Percentiles rank a stretch among this genome's conserved stretches.
phyloP scores from a whole-genome alignment of 2,113 vertebrate species.

The Ciconia boyciana region DNA sequence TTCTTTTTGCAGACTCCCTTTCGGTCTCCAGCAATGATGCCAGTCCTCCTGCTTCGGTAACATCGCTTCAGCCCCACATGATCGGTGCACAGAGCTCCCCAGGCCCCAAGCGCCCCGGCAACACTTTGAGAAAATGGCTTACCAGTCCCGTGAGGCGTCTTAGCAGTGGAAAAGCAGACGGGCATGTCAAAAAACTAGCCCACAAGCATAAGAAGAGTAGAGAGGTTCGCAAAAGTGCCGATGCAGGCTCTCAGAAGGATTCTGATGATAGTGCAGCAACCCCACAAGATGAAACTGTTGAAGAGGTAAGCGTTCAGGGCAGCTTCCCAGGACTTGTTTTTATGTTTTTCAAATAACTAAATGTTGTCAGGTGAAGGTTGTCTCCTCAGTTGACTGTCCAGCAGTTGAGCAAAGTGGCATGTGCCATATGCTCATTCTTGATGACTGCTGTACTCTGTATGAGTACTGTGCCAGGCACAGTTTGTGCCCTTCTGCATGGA shows the following conservation, averaged over 20 bases:
- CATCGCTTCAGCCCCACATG: slow-evolving; percentile 91
- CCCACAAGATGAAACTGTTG: slow-evolving; percentile 93
- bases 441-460: neutral
- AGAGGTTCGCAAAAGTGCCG: slow-evolving; percentile 91
- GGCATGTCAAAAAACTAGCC: slow-evolving; percentile 94
- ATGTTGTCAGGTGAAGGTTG: neutral
- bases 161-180: slow-evolving; percentile 95
- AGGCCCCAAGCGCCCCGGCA: slow-evolving; percentile 95
- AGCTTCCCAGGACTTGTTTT: fast-evolving
- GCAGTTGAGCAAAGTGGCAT: neutral
- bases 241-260: slow-evolving; percentile 92
- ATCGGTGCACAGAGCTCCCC: slow-evolving; percentile 92
- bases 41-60: slow-evolving; percentile 88
- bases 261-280: slow-evolving; percentile 95
- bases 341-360: neutral
- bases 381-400: neutral
- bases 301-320: slow-evolving; percentile 80
- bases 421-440: neutral
- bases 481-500: neutral
- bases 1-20: slow-evolving; percentile 82
- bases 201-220: slow-evolving; percentile 97
- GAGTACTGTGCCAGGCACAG: neutral
- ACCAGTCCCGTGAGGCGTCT: slow-evolving; percentile 95
- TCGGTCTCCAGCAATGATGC: slow-evolving; percentile 94
- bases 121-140: slow-evolving; percentile 96